These are phyloP conservation scores for Diploscapter pachys DNA, from an alignment of 1,140 invertebrate genomes.

Conservation along the genomic window DNA sequence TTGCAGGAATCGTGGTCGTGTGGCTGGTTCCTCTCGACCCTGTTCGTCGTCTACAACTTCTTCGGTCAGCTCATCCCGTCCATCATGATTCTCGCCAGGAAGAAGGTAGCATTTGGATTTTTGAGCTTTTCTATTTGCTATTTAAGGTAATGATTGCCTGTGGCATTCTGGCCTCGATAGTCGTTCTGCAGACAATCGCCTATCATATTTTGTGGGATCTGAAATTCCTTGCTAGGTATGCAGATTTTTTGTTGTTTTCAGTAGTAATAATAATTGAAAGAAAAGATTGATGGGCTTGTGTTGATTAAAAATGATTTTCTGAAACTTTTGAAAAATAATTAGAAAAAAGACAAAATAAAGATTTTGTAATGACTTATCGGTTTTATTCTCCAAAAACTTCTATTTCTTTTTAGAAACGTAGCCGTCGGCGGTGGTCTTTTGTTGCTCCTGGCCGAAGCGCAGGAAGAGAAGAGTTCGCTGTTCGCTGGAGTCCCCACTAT, in stretches of 20 bases:
- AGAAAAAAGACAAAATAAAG: background rate
- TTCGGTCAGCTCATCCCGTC: constrained; percentile 79
- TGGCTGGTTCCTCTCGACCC: constrained; percentile 81
- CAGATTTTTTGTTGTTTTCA: constrained; percentile 1
- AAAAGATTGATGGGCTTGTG: background rate
- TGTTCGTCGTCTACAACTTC: constrained; percentile 91
- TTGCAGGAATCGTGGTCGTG: constrained; percentile 87
- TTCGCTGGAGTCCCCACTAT: constrained; percentile 96
- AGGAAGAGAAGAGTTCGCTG: constrained; percentile 71
- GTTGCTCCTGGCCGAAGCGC: constrained; percentile 84
- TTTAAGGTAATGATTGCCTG: constrained; percentile 83
- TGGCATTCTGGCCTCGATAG: constrained; percentile 89
- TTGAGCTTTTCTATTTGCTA: background rate
- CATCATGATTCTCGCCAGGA: constrained; percentile 81
- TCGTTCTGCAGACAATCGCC: constrained; percentile 76
- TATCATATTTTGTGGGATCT: constrained; percentile 89
- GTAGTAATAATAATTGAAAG: background rate
- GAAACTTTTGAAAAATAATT: too few relatives aligned
- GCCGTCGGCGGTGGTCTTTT: constrained; percentile 91
- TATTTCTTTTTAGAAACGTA: constrained; percentile 74
- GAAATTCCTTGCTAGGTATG: constrained; percentile 76
- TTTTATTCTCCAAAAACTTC: background rate
- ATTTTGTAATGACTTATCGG: background rate
- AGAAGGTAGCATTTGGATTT: constrained; percentile 54
- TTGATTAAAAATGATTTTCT: too few relatives aligned